Evolutionary conservation across 1,140 invertebrate genomes (phyloP), one percentile per base, ranked within the genome.

Genomic region (Sitophilus oryzae): DNA sequence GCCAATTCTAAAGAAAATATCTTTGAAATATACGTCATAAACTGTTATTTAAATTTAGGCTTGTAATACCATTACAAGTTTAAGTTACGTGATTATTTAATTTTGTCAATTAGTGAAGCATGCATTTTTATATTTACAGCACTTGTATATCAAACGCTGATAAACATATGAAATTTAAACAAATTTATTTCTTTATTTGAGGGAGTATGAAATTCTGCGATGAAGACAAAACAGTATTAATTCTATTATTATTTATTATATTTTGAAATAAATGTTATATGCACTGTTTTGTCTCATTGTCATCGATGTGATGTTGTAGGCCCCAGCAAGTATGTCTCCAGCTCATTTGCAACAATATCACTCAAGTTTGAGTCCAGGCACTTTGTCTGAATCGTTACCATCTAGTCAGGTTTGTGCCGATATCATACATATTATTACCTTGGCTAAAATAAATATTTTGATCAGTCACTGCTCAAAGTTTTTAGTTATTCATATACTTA

Each of bases 321-420:
- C 89, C 66, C 89, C 88, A 64, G 88, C 88, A 70, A 86, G 87
- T 70, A 90, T 91, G 86, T 89, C 88, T 60, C 86, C 88, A 60
- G 86, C 86, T 63, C 87, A 90, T 74, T 79, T 89, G 72, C 88
- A 89, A 75, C 83, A 84, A 75, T 88, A 83, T 72, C 79, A 79
- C 60, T 78, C 82, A 60, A 80, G 82, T 64, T 74, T 82, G 69
- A 82, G 78, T 71, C 80, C 79, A 53, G 80, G 79, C 67, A 79
- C 80, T 72, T 76, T 83, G 53, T 83, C 81, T 51, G 85, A 87
- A 77, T 87, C 84, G 65, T 82, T 88, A 71, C 85, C 85, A 63
- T 79, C 82, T 64, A 88, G 85, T 74, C 85, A 88, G 85, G 86
- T 89, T 80, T 73, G 76, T 76, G 63, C 45, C 53, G 40, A 25